phyloP scores from a whole-genome alignment of 2,888 invertebrate genomes.

The Zonitis immaculata region DNA sequence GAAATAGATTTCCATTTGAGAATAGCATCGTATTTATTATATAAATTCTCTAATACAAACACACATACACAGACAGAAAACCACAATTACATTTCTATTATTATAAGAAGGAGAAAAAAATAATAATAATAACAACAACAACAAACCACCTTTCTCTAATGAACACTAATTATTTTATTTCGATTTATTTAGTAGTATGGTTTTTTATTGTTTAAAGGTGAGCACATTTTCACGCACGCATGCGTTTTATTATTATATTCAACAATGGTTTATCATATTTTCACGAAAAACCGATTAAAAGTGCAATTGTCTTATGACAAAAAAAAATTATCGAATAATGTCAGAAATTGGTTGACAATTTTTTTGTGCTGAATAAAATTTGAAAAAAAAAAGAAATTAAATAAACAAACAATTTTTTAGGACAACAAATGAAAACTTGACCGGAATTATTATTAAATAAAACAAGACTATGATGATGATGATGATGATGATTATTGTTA shows the following conservation, averaged over 20 bases:
- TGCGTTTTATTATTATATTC: background rate
- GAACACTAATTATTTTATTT: background rate
- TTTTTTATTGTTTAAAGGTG: background rate
- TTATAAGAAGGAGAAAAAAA: too few relatives aligned
- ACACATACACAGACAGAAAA: too few relatives aligned
- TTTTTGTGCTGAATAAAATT: too few relatives aligned
- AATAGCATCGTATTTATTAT: slow-evolving; percentile 8
- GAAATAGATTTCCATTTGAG: slow-evolving; percentile 26
- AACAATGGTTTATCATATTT: background rate
- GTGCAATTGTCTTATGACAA: too few relatives aligned
- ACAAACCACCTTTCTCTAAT: background rate
- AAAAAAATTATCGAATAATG: too few relatives aligned
- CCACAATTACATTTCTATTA: too few relatives aligned
- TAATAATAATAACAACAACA: too few relatives aligned
- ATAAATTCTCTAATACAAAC: background rate
- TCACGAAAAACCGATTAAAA: background rate
- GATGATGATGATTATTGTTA: too few relatives aligned
- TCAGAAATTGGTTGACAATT: too few relatives aligned
- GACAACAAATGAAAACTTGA: background rate
- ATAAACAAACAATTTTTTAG: too few relatives aligned
- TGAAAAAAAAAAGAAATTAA: too few relatives aligned
- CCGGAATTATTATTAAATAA: background rate
- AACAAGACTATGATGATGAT: too few relatives aligned
- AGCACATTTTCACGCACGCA: slow-evolving; percentile 5
- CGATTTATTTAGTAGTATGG: background rate